Evolutionary conservation across 2,113 vertebrate species (phyloP).

Genomic region (Balaeniceps rex): DNA sequence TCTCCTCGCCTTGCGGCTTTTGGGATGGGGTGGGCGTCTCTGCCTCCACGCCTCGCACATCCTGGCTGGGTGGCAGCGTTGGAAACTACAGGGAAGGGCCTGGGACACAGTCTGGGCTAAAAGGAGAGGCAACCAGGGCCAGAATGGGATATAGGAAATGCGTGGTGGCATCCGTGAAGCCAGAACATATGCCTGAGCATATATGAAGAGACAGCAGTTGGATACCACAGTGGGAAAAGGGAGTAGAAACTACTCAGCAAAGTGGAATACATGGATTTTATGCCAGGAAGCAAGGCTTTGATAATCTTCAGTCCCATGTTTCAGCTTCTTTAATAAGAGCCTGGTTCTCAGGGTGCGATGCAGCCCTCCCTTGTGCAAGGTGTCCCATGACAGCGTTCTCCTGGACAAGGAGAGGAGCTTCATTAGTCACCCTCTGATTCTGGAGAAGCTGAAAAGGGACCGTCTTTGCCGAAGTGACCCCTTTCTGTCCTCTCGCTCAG

Average conservation of each 20-base stretch:
- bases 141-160: neutral
- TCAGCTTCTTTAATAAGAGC: neutral
- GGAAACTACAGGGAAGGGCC: neutral
- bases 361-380: neutral
- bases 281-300: neutral
- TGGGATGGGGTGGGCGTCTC: neutral
- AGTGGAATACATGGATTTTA: neutral
- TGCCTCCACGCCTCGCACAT: neutral
- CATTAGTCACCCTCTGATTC: neutral
- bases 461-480: neutral
- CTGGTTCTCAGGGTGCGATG: neutral
- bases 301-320: neutral
- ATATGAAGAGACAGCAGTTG: neutral
- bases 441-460: neutral
- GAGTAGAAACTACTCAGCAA: neutral
- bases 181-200: neutral
- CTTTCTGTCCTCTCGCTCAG: neutral
- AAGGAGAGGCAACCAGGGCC: neutral
- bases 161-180: neutral
- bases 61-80: neutral
- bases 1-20: neutral
- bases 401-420: neutral
- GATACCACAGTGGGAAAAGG: neutral
- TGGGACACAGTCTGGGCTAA: neutral
- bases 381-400: fast-evolving